Base-by-base conservation (phyloP, 2,888 invertebrate genomes). In the Idaea aversata region DNA sequence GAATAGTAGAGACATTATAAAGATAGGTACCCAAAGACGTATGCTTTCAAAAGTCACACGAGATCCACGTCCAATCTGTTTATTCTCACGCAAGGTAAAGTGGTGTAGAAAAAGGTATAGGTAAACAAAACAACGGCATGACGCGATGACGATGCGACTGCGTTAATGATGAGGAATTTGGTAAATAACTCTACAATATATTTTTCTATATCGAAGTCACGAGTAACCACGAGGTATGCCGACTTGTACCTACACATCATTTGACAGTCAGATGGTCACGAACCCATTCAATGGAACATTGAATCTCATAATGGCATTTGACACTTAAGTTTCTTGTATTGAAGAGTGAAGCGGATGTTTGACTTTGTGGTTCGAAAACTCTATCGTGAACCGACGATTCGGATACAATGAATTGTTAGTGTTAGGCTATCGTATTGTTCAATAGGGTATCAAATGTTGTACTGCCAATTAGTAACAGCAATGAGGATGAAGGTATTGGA, bases 131-230 rank as follows among this genome's bases (percentile, higher is more conserved):
- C 79, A 75, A 78, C 75, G 78, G 76, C 74, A 81, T 78, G 81
- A 79, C 83, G 25, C 25, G 79, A 80, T 82, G 82, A 3, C 25
- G 79, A 80, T 82, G 82, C 83, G 84, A 81, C 81, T 80, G 82
- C 81, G 85, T 85, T 88, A 88, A 88, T 88, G 87, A 88, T 85
- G 86, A 85, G 86, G 89, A 89, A 91, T 92, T 90, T 85, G 87
- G 91, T 90, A 90, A 88, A 87, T 87, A 88, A 89, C 88, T 87
- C 88, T 91, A 91, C 88, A 89, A 90, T 91, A 88, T 90, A 88
- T 90, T 88, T 90, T 90, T 91, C 88, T 88, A 82, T 79, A 86
- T 84, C 88, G 83, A 80, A 86, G 86, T 85, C 85, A 85, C 86
- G 85, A 85, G 76, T 65, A 64, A 69, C 47, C 13, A 47, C 10